These are phyloP conservation scores for Cavia aperea DNA, from an alignment of 2,113 vertebrate genomes.

Conservation along the genomic window DNA sequence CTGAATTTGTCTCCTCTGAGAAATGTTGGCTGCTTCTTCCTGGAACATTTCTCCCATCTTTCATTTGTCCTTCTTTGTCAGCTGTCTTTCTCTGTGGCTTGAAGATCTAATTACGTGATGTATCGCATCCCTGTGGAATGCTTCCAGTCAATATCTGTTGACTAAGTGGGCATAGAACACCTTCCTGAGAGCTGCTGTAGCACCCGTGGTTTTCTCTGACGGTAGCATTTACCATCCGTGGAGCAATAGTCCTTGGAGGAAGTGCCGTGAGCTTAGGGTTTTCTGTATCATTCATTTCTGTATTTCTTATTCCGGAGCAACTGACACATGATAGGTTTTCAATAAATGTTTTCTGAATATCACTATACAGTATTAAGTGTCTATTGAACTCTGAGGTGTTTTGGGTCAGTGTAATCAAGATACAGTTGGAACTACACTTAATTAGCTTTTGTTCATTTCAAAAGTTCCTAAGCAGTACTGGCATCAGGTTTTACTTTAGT, in stretches of 20 bases:
- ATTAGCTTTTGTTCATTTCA: background rate
- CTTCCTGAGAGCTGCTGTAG: background rate
- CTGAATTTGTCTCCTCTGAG: background rate
- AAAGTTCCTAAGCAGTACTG: background rate
- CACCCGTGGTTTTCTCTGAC: background rate
- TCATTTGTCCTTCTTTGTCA: background rate
- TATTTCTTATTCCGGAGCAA: background rate
- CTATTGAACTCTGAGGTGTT: background rate
- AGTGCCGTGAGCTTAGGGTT: background rate
- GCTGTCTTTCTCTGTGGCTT: background rate
- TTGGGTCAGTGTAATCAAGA: background rate
- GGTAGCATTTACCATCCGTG: background rate
- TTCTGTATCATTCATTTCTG: background rate
- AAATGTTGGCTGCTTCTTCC: background rate
- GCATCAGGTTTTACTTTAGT: background rate
- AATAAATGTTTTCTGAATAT: background rate
- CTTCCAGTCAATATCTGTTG: background rate
- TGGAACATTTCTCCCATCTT: background rate
- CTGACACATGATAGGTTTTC: background rate
- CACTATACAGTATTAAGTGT: background rate
- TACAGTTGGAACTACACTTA: background rate
- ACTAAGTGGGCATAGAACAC: fast-evolving
- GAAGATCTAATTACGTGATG: background rate
- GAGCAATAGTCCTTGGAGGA: background rate
- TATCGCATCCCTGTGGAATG: background rate